Evolutionary conservation across 2,113 vertebrate genomes (phyloP).

Genomic region (Chaetops frenatus): DNA sequence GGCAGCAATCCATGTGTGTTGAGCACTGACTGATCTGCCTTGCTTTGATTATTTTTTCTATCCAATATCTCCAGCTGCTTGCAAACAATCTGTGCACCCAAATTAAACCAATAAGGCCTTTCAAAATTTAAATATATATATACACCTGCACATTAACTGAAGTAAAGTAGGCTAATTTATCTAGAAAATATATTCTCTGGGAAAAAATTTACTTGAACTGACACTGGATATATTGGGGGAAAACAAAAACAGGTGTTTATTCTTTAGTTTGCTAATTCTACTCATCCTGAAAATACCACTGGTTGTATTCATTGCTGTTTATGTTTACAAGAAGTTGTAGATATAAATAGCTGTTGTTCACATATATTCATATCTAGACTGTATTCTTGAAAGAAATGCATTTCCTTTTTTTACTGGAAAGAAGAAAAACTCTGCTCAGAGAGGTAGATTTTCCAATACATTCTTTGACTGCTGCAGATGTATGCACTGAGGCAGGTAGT

Average conservation of each 20-base stretch:
- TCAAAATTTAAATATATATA: background rate
- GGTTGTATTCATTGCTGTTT: background rate
- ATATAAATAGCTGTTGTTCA: background rate
- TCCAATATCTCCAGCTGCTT: background rate
- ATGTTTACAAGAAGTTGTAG: background rate
- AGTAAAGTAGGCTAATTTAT: background rate
- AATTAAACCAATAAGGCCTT: background rate
- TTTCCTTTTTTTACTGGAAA: slow-evolving; percentile 27
- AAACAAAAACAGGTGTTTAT: background rate
- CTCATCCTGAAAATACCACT: background rate
- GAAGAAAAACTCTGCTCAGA: background rate
- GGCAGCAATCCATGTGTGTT: background rate
- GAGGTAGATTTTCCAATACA: background rate
- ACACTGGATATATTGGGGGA: background rate
- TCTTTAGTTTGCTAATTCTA: background rate
- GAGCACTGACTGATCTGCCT: background rate
- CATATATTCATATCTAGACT: background rate
- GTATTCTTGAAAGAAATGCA: background rate
- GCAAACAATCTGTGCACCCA: background rate
- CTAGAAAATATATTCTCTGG: background rate
- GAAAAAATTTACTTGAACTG: background rate
- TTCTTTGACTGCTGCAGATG: slow-evolving; percentile 31
- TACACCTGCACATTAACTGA: background rate
- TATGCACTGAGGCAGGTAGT: slow-evolving; percentile 14
- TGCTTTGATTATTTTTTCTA: background rate